Base-by-base conservation (phyloP, 2,113 vertebrate species). In the Glaucidium brasilianum region DNA sequence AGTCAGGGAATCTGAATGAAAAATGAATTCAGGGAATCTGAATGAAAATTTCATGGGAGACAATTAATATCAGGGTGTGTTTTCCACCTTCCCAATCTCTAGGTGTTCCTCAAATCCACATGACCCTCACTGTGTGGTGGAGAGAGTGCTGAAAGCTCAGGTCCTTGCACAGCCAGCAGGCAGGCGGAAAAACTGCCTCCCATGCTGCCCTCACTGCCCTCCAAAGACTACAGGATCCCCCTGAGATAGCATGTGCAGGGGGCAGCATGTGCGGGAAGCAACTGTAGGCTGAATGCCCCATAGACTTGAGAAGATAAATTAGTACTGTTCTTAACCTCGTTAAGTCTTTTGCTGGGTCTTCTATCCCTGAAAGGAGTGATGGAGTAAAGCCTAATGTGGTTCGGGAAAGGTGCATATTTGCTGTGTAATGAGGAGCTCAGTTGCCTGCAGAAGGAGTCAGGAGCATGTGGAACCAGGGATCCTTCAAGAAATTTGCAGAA, bases 371-470 rank as follows among this genome's bases (percentile, higher is more conserved):
- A 52, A 35, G 34, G 39, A 83, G 12, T 35, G 68, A 66, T 19
- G 56, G 55, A 88, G 30, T 39, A 50, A 88, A 67, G 21, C 37
- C 49, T 53, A 37, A 71, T 3, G 34, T 76, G 53, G 59, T 74
- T 53, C 30, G 35, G 45, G 59, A 74, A 88, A 91, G 87, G 60
- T 71, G 43, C 9, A 1, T 49, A 21, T 53, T 77, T 73, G 21
- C 39, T 84, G 15, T 39, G 60, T 50, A 68, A 85, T 16, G 26
- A 91, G 87, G 53, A 91, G 56, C 69, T 71, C 16, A 25, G 7
- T 56, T 94, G 92, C 90, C 87, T 92, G 69, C 80, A 91, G 88
- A 81, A 97, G 90, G 69, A 94, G 85, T 85, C 56, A 79, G 52
- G 85, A 92, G 85, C 71, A 43, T 8, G 78, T 79, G 75, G 56